Conservation (phyloP, 2,888 invertebrate genomes). For the Chorisops tibialis region DNA sequence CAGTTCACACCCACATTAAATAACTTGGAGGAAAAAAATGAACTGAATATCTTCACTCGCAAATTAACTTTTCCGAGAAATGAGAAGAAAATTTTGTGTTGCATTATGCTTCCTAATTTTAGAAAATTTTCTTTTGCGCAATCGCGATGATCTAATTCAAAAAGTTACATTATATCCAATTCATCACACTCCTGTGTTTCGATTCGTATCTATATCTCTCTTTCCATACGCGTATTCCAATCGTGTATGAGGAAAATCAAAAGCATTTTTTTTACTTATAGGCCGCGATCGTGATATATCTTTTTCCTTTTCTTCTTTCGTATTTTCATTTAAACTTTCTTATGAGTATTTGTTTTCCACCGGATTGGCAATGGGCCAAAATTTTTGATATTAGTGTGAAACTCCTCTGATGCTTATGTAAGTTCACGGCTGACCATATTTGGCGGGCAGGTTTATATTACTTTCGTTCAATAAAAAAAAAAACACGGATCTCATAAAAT, state of each 20-base stretch:
- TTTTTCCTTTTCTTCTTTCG: not conserved
- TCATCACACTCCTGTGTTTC: not conserved
- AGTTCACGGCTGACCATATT: conserved; percentile 34
- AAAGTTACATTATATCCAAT: not conserved
- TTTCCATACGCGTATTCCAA: not conserved
- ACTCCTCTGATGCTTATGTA: conserved; percentile 6
- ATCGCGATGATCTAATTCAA: conserved; percentile 16
- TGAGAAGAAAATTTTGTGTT: no score
- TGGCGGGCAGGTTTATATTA: conserved; percentile 35
- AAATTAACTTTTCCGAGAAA: no score
- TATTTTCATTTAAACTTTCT: not conserved
- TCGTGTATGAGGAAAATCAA: not conserved
- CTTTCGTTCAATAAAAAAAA: conserved; percentile 10
- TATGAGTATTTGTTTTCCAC: not conserved
- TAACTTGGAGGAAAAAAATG: no score
- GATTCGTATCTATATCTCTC: not conserved
- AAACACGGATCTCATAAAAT: no score
- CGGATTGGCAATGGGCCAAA: conserved; percentile 11
- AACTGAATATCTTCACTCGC: no score
- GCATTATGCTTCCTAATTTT: not conserved
- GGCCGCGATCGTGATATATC: not conserved
- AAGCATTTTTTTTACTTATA: not conserved
- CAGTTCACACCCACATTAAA: no score
- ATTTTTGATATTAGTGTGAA: conserved; percentile 16
- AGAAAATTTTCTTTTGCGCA: conserved; percentile 2